These are phyloP conservation scores for Cecidostiba fungosa DNA, from an alignment of 2,888 invertebrate genomes.

Conservation along the genomic window DNA sequence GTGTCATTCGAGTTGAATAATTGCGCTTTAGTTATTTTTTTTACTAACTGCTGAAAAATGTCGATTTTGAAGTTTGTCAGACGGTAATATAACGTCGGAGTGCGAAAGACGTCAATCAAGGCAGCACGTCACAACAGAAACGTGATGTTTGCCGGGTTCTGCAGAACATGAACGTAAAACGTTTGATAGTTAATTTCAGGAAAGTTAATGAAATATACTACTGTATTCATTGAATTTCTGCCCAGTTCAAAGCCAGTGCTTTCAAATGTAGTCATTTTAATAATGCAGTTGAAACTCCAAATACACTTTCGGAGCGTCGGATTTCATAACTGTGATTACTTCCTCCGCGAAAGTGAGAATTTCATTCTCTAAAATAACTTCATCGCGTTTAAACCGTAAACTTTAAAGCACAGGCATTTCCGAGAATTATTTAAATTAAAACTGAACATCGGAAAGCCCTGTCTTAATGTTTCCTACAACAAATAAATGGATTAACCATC, in stretches of 20 bases:
- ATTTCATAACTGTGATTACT: conserved; percentile 33
- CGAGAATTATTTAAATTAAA: background rate
- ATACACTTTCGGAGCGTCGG: background rate
- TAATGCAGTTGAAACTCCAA: conserved; percentile 1
- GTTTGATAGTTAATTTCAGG: background rate
- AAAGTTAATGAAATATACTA: background rate
- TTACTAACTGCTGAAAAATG: background rate
- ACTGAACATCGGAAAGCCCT: background rate
- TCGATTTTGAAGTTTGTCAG: background rate
- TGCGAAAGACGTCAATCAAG: conserved; percentile 5
- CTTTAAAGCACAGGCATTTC: background rate
- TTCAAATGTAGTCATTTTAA: background rate
- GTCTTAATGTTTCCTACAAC: background rate
- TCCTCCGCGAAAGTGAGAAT: conserved; percentile 18
- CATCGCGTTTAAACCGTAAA: background rate
- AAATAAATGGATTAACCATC: background rate
- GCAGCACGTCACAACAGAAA: background rate
- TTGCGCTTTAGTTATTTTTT: background rate
- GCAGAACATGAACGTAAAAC: background rate
- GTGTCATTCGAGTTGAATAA: background rate
- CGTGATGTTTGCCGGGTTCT: background rate
- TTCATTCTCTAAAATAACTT: conserved; percentile 17
- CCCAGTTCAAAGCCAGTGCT: background rate
- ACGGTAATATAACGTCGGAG: background rate
- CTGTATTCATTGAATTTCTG: background rate